These are phyloP conservation scores for Chaetoderma sp. DNA, from an alignment of 2,888 invertebrate genomes.

Conservation along the genomic window DNA sequence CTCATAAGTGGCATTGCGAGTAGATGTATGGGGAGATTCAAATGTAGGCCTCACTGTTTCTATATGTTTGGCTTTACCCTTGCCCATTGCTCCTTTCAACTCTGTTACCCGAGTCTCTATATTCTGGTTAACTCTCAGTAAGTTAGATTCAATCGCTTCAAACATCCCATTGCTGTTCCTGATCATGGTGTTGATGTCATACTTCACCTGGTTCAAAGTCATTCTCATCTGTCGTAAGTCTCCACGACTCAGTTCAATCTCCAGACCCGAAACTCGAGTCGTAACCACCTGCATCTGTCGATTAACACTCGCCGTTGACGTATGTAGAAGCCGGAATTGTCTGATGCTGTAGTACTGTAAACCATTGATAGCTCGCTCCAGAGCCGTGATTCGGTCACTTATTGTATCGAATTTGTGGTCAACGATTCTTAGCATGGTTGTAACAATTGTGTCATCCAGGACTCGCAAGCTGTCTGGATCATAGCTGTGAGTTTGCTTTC, in stretches of 20 bases:
- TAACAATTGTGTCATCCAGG: conserved; percentile 48
- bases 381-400: conserved; percentile 43
- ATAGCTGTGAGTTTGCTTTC: no score
- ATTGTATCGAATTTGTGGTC: conserved; percentile 56
- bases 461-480: conserved; percentile 10
- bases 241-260: conserved; percentile 38
- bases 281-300: conserved; percentile 41
- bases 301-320: conserved; percentile 44
- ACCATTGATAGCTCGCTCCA: conserved; percentile 51
- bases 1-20: no score
- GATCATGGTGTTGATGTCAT: conserved; percentile 43
- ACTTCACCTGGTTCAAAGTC: conserved; percentile 36
- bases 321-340: conserved; percentile 51
- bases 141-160: conserved; percentile 41
- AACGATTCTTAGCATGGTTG: conserved; percentile 49
- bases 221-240: not conserved
- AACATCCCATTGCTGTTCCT: conserved; percentile 44
- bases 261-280: conserved; percentile 40
- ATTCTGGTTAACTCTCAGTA: conserved; percentile 16
- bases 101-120: conserved; percentile 13
- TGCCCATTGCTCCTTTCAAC: conserved; percentile 17
- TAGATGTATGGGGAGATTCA: no score
- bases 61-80: conserved; percentile 11
- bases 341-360: conserved; percentile 56
- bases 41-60: not conserved